These are phyloP conservation scores for Amia ocellicauda DNA, from an alignment of 2,113 vertebrate species.

Conservation along the genomic window DNA sequence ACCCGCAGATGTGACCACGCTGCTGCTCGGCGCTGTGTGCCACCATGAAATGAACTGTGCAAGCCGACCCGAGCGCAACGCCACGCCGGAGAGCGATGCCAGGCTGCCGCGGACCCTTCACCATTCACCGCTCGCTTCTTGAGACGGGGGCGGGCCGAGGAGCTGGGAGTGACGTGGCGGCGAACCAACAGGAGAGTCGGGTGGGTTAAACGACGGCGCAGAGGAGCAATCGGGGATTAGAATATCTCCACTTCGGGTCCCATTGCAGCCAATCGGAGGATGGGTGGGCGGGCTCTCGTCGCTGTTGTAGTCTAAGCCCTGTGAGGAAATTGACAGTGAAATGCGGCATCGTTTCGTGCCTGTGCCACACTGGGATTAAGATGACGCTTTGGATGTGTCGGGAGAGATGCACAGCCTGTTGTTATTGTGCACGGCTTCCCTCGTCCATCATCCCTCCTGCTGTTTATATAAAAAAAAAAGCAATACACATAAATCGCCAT, in stretches of 20 bases:
- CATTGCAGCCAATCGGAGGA: slow-evolving; percentile 12
- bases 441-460: no score
- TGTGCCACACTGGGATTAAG: neutral
- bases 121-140: slow-evolving; percentile 56
- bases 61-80: neutral
- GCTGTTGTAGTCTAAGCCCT: slow-evolving; percentile 2
- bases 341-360: neutral
- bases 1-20: slow-evolving; percentile 38
- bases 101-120: slow-evolving; percentile 49
- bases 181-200: slow-evolving; percentile 41
- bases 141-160: slow-evolving; percentile 52
- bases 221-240: slow-evolving; percentile 20
- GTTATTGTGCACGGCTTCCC: no score
- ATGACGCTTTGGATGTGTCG: neutral
- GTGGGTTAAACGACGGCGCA: slow-evolving; percentile 15
- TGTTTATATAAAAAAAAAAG: no score
- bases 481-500: no score
- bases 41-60: slow-evolving; percentile 26
- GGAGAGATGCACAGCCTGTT: no score
- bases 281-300: neutral
- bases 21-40: slow-evolving; percentile 29
- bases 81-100: neutral
- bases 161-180: slow-evolving; percentile 50
- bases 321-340: neutral
- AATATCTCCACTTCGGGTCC: neutral